Conservation (phyloP, 2,888 invertebrate species). For the Alloplasta piceator region DNA sequence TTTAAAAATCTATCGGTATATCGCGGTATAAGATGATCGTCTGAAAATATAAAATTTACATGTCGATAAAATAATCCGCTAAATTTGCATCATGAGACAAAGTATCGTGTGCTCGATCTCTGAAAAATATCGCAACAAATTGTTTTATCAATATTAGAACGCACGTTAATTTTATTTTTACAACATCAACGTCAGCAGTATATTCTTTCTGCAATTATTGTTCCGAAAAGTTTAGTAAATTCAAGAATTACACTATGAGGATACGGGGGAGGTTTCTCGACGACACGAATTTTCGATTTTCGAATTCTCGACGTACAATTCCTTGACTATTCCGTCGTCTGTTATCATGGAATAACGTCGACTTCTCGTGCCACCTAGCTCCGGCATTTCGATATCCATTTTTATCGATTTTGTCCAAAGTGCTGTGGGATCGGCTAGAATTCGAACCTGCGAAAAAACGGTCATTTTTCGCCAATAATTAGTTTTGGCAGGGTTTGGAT, state of each 20-base stretch:
- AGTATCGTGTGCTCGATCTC: too few relatives aligned
- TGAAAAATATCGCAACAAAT: too few relatives aligned
- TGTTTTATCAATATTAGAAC: too few relatives aligned
- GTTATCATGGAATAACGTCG: constrained; percentile 84
- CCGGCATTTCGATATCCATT: constrained; percentile 81
- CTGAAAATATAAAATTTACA: too few relatives aligned
- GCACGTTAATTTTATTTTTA: too few relatives aligned
- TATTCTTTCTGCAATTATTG: too few relatives aligned
- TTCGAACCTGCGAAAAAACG: constrained; percentile 78
- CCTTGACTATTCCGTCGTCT: constrained; percentile 83
- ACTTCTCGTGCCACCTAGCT: constrained; percentile 83
- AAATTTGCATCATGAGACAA: too few relatives aligned
- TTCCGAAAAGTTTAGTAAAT: too few relatives aligned
- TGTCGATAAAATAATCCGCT: too few relatives aligned
- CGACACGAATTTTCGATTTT: constrained; percentile 64
- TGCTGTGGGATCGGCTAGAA: constrained; percentile 84
- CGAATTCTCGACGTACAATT: constrained; percentile 81
- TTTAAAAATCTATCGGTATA: too few relatives aligned
- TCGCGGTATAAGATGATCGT: too few relatives aligned
- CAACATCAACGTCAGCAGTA: too few relatives aligned
- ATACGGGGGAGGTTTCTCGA: constrained; percentile 19
- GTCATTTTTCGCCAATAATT: neutral
- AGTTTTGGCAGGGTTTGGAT: neutral
- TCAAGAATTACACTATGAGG: neutral
- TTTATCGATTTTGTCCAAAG: constrained; percentile 83